Evolutionary conservation across 2,888 invertebrate species (phyloP), one percentile per base, ranked within the genome.

Genomic region (Glaucopsyche alexis): DNA sequence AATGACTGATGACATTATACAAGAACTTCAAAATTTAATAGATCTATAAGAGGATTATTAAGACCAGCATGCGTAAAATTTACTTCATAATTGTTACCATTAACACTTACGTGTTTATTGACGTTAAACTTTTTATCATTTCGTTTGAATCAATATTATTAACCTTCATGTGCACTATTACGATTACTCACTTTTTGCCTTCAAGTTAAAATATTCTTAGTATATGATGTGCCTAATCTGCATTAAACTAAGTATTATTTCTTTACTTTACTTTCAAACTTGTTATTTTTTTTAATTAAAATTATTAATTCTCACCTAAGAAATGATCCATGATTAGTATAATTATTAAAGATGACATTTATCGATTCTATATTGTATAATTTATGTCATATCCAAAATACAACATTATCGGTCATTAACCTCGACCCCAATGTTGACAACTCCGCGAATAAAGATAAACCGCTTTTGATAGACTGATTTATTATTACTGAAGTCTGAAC

Each of bases 1-100:
- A 69, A 69, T 69, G 47, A 69, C 69, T 49, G 29, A 69, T 19
- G 69, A 69, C 19, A 67, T 13, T 47, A 69, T 69, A 29, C 9
- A n/a, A 66, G 29, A 19, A n/a, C 40, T 42, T 42, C 42, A 66
- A 42, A 66, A 66, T 66, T 66, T 40, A 40, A 66, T n/a, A 66
- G 66, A 66, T n/a, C 65, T 42, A 40, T 42, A 66, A 42, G 42
- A 16, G 66, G 42, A 42, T 42, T 60, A 60, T 38, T 60, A 60
- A 60, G 29, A 60, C 13, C 60, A 14, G 29, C 29, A 38, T 11
- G 19, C 55, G 19, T 60, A 60, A 55, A 55, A 55, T 55, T 29
- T 55, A 29, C 29, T 11, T 60, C 60, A 29, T 42, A 42, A 42
- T 60, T 29, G 29, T 60, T 29, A 60, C 13, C 29, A 60, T 60